phyloP scores from a whole-genome alignment of 2,888 invertebrate genomes.

The Hemithea aestivaria region DNA sequence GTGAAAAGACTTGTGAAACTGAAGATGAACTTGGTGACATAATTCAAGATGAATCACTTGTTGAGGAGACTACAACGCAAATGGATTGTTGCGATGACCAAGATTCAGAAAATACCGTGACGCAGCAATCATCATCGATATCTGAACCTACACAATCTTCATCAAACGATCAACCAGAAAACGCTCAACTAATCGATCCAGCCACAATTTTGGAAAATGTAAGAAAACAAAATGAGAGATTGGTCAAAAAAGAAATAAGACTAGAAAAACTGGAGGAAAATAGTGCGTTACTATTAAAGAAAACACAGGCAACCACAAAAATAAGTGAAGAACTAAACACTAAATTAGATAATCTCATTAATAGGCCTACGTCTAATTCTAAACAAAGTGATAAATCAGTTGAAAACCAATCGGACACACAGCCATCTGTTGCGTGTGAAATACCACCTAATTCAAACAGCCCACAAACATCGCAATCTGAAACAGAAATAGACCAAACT shows the following conservation, averaged over 20 bases:
- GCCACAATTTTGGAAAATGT: conserved; percentile 45
- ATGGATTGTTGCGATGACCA: conserved; percentile 3
- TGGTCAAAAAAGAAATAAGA: conserved; percentile 43
- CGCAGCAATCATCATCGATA: conserved; percentile 9
- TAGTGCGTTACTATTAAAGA: conserved; percentile 38
- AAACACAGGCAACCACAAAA: conserved; percentile 33
- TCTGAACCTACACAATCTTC: conserved; percentile 17
- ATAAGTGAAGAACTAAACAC: conserved; percentile 35
- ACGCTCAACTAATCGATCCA: conserved; percentile 31
- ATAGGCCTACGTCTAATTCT: conserved; percentile 5
- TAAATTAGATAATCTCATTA: conserved; percentile 38
- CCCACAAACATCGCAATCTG: conserved; percentile 1
- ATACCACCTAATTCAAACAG: conserved; percentile 2
- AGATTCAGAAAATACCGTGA: conserved; percentile 5
- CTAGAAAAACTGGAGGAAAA: conserved; percentile 40
- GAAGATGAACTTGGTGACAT: conserved; percentile 65
- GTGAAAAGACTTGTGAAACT: conserved; percentile 51
- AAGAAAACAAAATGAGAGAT: conserved; percentile 35
- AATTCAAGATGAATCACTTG: conserved; percentile 43
- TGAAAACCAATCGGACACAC: conserved; percentile 5
- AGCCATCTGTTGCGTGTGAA: background rate
- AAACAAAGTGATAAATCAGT: conserved; percentile 6
- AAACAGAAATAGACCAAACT: conserved; percentile 7
- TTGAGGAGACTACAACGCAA: conserved; percentile 36
- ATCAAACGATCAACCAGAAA: conserved; percentile 8